Conservation (phyloP, 1,140 invertebrate species). For the Drosophila funebris region DNA sequence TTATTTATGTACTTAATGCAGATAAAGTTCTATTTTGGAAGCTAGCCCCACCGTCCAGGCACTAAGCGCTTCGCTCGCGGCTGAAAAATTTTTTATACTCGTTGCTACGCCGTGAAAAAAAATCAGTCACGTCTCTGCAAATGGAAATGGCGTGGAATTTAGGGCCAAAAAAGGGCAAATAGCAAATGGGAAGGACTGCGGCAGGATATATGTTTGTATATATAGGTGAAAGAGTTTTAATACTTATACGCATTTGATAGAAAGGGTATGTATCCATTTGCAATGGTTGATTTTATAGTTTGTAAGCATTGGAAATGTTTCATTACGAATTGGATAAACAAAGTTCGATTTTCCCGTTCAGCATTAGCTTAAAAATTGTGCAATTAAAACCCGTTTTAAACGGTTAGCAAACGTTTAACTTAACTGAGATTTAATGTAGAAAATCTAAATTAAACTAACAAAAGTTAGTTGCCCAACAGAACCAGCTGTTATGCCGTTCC, state of each 20-base stretch:
- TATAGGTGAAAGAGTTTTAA: conserved; percentile 41
- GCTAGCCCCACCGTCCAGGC: conserved; percentile 13
- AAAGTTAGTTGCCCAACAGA: too few species aligned
- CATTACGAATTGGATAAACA: too few species aligned
- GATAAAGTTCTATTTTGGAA: conserved; percentile 62
- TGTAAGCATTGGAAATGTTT: too few species aligned
- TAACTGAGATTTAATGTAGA: neutral
- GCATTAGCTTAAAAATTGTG: too few species aligned
- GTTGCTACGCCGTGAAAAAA: conserved; percentile 26
- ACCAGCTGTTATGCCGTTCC: too few species aligned
- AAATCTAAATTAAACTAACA: too few species aligned
- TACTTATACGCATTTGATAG: neutral
- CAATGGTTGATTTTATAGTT: neutral
- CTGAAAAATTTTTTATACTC: conserved; percentile 66
- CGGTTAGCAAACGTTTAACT: neutral
- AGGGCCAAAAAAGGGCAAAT: conserved; percentile 38
- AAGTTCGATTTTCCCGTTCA: too few species aligned
- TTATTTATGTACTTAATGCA: conserved; percentile 74
- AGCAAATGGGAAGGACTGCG: conserved; percentile 20
- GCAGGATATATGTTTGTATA: conserved; percentile 1
- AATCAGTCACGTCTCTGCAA: conserved; percentile 65
- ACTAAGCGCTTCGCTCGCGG: conserved; percentile 48
- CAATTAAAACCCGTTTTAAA: neutral
- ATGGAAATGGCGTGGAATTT: conserved; percentile 67
- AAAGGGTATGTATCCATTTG: neutral